Evolutionary conservation across 2,113 vertebrate species (phyloP), one percentile per base, ranked within the genome.

Genomic region (Amphilophus citrinellus): DNA sequence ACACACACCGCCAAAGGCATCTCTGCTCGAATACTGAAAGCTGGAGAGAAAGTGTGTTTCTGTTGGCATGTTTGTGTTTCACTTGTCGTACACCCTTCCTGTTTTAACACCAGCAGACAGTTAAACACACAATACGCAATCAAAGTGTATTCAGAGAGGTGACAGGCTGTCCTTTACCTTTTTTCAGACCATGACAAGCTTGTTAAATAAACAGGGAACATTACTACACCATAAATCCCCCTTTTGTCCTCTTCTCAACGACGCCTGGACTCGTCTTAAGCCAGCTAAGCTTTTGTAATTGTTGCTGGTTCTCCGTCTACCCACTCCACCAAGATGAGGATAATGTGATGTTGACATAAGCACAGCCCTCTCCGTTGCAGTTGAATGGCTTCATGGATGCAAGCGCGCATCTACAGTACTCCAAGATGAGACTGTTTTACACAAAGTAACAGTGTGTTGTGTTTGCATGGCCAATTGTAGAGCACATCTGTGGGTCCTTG

Each of bases 361-460:
- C 20, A 27, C 44, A 73, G 24, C 44, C 1, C 10, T 32, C 24
- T 71, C 66, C 32, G 24, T 27, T 18, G 44, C 20, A 53, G 27
- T 17, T 47, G 53, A 53, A 24, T 32, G 32, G 44, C 66, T 73
- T 17, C 32, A 13, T 18, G 44, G 0, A 2, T 71, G 27, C 42
- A 53, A 50, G 66, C 1, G 10, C 17, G 53, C 44, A 0, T 71
- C 22, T 56, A n/a, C 8, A 10, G 0, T 71, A 24, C 66, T 71
- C 42, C 15, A 71, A 20, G 24, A 2, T 5, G 22, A 68, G 24
- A 44, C 11, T 71, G 24, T 50, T 71, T 30, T 50, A 71, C 15
- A 13, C 24, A 47, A 50, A 71, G 50, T 20, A 35, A 7, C 35
- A 35, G 35, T 35, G 35, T 35, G 35, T 35, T 35, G 35, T 35